phyloP scores from a whole-genome alignment of 2,888 invertebrate species.

The Troides helena region DNA sequence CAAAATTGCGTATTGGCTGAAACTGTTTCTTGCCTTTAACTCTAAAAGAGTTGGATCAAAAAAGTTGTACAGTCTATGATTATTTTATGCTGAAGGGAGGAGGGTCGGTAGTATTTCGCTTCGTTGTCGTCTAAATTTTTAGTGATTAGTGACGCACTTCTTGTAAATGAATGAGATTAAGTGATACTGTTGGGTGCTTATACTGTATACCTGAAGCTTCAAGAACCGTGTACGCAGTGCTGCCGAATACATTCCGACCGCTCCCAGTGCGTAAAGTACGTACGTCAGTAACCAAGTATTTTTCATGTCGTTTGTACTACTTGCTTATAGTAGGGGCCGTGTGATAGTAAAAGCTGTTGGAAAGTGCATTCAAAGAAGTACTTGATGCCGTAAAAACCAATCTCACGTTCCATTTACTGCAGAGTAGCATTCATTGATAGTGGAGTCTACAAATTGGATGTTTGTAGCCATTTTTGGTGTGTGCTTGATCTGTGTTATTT shows the following conservation, averaged over 20 bases:
- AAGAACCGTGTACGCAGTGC: conserved; percentile 45
- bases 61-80: conserved; percentile 56
- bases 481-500: conserved; percentile 62
- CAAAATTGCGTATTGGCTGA: not conserved
- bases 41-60: not conserved
- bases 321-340: conserved; percentile 67
- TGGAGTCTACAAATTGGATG: conserved; percentile 57
- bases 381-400: conserved; percentile 69
- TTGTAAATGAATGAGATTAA: conserved; percentile 57
- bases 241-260: conserved; percentile 71
- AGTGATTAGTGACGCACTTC: conserved; percentile 63
- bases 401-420: conserved; percentile 66
- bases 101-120: conserved; percentile 63
- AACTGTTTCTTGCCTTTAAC: not conserved
- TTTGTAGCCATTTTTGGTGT: conserved; percentile 77
- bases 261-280: conserved; percentile 75
- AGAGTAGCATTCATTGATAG: conserved; percentile 56
- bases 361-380: conserved; percentile 74
- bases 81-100: conserved; percentile 72
- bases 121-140: conserved; percentile 72
- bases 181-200: conserved; percentile 58
- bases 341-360: conserved; percentile 78
- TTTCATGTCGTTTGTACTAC: conserved; percentile 77
- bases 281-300: conserved; percentile 74
- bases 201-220: conserved; percentile 48